Base-by-base conservation (phyloP, 2,113 vertebrate species). In the Fregetta grallaria region DNA sequence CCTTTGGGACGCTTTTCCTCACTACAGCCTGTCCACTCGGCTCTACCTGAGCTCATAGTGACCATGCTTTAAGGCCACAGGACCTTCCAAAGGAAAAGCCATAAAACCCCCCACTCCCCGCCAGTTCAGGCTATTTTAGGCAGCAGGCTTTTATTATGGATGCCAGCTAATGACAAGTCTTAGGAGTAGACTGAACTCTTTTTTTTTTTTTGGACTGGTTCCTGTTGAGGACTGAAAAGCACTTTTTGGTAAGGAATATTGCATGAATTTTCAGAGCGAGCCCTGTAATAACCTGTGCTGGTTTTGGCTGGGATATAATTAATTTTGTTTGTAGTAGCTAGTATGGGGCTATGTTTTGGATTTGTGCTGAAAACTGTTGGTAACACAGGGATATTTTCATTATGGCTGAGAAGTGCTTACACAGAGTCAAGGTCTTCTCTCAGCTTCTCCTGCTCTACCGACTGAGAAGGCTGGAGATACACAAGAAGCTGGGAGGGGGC, bases 241-340 rank as follows among this genome's bases (percentile, higher is more conserved):
- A 30, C 27, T 80, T 86, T 79, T 19, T 70, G 45, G 14, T 65
- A 22, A 66, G 21, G 44, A 92, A 36, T 50, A 23, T 3, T 52
- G 25, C 1, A 0, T 42, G 34, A 13, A 14, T 38, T 42, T 53
- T 72, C 62, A 61, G 44, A 72, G 44, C 0, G 1, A 67, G n/a
- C n/a, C n/a, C n/a, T n/a, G n/a, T n/a, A n/a, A n/a, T n/a, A n/a
- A n/a, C n/a, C n/a, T n/a, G n/a, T n/a, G n/a, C n/a, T n/a, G n/a
- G n/a, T n/a, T n/a, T n/a, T n/a, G n/a, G n/a, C n/a, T n/a, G n/a
- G n/a, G n/a, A n/a, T n/a, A n/a, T n/a, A n/a, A n/a, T n/a, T n/a
- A n/a, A n/a, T n/a, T n/a, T n/a, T n/a, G n/a, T n/a, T n/a, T n/a
- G n/a, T n/a, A n/a, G 38, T 38, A 38, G 38, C 38, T 38, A 38